phyloP scores from a whole-genome alignment of 2,113 vertebrate species.

The Eulemur rufifrons region DNA sequence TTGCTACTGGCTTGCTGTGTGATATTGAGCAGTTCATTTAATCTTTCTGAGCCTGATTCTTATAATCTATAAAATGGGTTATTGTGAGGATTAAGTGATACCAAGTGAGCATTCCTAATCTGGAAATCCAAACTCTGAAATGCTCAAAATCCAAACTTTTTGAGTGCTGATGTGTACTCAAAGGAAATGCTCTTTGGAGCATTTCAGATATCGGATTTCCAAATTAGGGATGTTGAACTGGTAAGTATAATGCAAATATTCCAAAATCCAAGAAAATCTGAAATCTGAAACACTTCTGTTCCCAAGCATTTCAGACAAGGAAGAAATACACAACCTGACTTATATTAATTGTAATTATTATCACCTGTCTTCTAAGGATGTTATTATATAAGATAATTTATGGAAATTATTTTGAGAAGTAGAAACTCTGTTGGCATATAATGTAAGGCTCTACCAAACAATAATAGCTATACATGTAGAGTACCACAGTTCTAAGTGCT shows the following conservation, averaged over 20 bases:
- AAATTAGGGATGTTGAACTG: neutral
- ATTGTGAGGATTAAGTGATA: neutral
- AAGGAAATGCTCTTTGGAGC: neutral
- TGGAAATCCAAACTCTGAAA: neutral
- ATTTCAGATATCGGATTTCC: neutral
- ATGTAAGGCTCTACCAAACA: neutral
- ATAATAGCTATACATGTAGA: neutral
- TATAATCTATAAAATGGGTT: neutral
- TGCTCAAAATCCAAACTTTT: neutral
- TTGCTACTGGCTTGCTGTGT: neutral
- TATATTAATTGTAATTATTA: neutral
- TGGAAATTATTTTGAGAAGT: conserved; percentile 34
- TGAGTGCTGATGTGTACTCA: neutral
- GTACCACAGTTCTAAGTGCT: neutral
- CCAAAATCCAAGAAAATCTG: neutral
- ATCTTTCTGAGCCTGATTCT: conserved; percentile 2
- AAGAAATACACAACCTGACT: neutral
- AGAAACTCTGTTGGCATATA: neutral
- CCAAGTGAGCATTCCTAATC: neutral
- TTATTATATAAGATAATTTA: neutral
- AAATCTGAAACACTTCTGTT: neutral
- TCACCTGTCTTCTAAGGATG: neutral
- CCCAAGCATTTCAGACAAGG: neutral
- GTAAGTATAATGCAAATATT: neutral
- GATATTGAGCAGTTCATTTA: neutral